Percentiles rank a stretch among this genome's conserved stretches.
phyloP scores from a whole-genome alignment of 2,113 vertebrate genomes.

The Otis tarda region DNA sequence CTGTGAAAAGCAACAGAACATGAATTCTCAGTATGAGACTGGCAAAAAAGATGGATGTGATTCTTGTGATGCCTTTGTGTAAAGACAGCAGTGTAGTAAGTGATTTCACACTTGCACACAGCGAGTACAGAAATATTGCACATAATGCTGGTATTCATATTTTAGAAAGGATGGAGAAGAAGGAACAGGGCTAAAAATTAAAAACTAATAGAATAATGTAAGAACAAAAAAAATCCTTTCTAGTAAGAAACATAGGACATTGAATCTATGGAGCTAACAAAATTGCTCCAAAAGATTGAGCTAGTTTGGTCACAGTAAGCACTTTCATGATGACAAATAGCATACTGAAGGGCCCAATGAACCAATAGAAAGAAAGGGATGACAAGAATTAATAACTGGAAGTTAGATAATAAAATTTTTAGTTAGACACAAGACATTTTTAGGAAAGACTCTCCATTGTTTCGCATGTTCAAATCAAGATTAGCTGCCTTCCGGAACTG shows the following conservation, averaged over 20 bases:
- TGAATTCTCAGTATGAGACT: not conserved
- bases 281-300: not conserved
- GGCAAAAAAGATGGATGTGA: not conserved
- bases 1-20: not conserved
- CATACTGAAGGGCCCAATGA: not conserved
- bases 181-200: not conserved
- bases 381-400: not conserved
- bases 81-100: not conserved
- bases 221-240: not conserved
- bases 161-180: not conserved
- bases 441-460: not conserved
- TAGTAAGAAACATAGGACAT: not conserved
- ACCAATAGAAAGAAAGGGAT: not conserved
- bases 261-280: not conserved
- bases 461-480: not conserved
- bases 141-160: not conserved
- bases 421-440: not conserved
- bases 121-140: not conserved
- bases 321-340: not conserved
- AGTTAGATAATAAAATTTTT: not conserved
- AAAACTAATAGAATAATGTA: not conserved
- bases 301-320: not conserved
- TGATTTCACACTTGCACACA: not conserved
- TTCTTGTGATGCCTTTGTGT: not conserved
- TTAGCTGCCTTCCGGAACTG: not conserved